Percentiles rank a stretch among this genome's conserved stretches.
These are phyloP conservation scores for Drosophila sp. DNA, from an alignment of 1,140 invertebrate genomes.

Conservation along the genomic window DNA sequence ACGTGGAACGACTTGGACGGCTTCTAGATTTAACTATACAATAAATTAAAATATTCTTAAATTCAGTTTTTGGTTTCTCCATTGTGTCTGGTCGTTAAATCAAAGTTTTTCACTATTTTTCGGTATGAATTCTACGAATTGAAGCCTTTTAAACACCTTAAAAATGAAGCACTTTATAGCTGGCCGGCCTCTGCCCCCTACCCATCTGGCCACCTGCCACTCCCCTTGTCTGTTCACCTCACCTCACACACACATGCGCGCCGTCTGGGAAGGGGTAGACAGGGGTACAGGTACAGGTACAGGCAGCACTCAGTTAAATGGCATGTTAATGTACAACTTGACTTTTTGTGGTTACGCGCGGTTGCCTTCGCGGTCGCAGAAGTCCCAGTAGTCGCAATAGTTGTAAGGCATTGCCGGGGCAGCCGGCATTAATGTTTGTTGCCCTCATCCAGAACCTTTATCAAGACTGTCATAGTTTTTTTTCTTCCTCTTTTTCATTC, in stretches of 20 bases:
- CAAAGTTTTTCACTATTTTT: neutral
- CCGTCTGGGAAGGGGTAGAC: neutral
- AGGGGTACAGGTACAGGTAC: neutral
- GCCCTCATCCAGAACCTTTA: conserved; percentile 58
- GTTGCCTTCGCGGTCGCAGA: conserved; percentile 36
- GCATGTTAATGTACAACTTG: conserved; percentile 63
- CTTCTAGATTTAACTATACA: too few species aligned
- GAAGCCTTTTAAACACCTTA: neutral
- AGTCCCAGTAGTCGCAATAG: neutral
- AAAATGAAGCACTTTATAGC: neutral
- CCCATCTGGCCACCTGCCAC: neutral
- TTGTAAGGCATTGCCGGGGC: conserved; percentile 20
- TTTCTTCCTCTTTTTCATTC: conserved; percentile 8
- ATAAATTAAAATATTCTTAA: too few species aligned
- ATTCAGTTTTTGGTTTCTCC: too few species aligned
- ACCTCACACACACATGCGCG: neutral
- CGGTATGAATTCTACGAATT: neutral
- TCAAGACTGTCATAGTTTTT: conserved; percentile 61
- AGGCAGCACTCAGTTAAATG: conserved; percentile 45
- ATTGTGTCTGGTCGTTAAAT: too few species aligned
- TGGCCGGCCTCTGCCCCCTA: neutral
- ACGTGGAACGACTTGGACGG: too few species aligned
- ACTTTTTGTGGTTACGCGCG: conserved; percentile 72
- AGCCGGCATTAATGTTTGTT: conserved; percentile 20
- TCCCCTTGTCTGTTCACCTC: neutral